Conservation (phyloP, 2,797 vertebrate species). For the Paratrypauchen microcephalus region DNA sequence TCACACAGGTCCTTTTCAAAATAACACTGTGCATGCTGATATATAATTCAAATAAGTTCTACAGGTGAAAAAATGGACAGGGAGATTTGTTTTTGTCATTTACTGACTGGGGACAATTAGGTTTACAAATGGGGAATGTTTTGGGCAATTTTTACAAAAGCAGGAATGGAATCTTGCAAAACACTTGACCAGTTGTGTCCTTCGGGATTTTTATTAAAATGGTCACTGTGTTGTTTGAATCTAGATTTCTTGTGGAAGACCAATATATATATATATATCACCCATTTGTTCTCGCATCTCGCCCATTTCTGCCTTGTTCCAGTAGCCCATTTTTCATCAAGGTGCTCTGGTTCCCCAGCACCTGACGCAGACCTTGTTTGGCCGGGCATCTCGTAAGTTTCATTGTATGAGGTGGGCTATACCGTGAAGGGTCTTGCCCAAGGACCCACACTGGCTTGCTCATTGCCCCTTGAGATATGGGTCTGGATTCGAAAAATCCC, state of each 20-base stretch:
- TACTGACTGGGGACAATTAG: neutral
- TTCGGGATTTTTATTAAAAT: neutral
- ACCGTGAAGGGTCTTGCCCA: no score
- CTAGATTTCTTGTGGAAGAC: neutral
- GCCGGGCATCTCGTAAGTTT: no score
- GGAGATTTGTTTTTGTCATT: neutral
- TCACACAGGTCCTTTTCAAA: conserved; percentile 27
- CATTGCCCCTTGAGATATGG: no score
- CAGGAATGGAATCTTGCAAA: neutral
- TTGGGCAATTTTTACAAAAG: neutral
- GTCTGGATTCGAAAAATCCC: no score
- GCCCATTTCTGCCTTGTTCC: no score
- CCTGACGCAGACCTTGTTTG: no score
- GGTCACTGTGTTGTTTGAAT: neutral
- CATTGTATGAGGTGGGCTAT: no score
- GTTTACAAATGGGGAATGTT: neutral
- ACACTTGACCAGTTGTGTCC: neutral
- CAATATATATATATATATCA: no score
- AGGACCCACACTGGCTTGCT: no score
- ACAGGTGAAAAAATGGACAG: neutral
- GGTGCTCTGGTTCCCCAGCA: no score
- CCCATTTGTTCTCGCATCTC: no score
- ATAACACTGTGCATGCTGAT: conserved; percentile 12
- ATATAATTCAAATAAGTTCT: conserved; percentile 6
- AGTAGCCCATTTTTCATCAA: no score